Percentiles rank a stretch among this genome's conserved stretches.
These are phyloP conservation scores for Notarius quadriscutis DNA, from an alignment of 2,113 vertebrate species.

Conservation along the genomic window DNA sequence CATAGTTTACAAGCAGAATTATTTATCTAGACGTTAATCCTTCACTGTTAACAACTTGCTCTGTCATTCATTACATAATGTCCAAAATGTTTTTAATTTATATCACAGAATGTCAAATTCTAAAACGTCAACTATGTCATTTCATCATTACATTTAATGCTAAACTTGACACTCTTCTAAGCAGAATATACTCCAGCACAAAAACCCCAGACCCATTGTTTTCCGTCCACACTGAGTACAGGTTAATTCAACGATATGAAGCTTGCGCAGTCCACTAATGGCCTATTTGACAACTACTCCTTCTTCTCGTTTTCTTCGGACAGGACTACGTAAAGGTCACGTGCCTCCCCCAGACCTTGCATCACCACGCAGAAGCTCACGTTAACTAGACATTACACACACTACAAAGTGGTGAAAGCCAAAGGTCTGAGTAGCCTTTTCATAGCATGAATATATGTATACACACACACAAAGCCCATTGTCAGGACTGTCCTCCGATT, in stretches of 20 bases:
- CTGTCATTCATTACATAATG: background rate
- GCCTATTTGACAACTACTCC: background rate
- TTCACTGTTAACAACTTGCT: background rate
- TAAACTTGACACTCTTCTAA: background rate
- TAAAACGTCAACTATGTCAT: background rate
- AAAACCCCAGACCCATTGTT: constrained; percentile 1
- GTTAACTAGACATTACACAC: background rate
- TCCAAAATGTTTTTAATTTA: constrained; percentile 4
- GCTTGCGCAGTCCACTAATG: constrained; percentile 1
- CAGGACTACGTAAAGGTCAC: background rate
- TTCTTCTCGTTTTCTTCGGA: background rate
- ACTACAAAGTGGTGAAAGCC: background rate
- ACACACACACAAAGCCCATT: background rate
- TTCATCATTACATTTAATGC: constrained; percentile 25
- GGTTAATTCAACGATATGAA: background rate
- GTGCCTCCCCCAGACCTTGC: background rate
- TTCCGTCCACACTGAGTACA: background rate
- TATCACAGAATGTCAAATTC: background rate
- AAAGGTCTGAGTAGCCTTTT: background rate
- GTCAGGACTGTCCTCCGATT: background rate
- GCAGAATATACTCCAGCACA: background rate
- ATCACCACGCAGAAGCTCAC: background rate
- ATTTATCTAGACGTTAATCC: background rate
- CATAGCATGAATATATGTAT: background rate
- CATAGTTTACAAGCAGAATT: background rate